A percentile compares a stretch with the other conserved stretches of the same genome.
These are phyloP conservation scores for Anthopleura sola DNA, from an alignment of 64 coral and sea anemone species.

Conservation along the genomic window DNA sequence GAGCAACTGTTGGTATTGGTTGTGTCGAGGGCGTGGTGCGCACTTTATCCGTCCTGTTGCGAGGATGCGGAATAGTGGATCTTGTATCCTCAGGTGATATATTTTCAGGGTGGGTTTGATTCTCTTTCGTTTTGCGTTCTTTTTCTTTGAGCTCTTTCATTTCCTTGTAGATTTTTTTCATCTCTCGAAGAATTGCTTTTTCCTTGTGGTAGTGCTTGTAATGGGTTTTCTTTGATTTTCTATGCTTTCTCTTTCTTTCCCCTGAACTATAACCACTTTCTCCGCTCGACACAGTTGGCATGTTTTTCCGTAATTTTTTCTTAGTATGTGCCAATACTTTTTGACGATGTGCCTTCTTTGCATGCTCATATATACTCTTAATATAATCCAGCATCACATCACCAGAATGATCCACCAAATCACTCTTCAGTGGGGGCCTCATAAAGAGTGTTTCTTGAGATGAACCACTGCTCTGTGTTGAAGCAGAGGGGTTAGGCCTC, in stretches of 20 bases:
- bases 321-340: not conserved
- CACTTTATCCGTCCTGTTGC: not conserved
- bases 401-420: not conserved
- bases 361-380: conserved; percentile 41
- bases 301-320: not conserved
- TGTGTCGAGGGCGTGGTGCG: not conserved
- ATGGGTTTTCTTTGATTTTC: conserved; percentile 9
- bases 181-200: conserved; percentile 22
- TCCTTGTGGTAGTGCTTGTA: conserved; percentile 15
- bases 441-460: not conserved
- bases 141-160: conserved; percentile 54
- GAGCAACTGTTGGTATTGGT: not conserved
- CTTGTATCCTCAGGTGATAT: conserved; percentile 20
- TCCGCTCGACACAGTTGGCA: not conserved
- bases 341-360: conserved; percentile 12
- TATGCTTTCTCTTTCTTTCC: conserved; percentile 9
- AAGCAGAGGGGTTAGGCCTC: not conserved
- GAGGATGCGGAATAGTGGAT: conserved; percentile 36
- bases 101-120: not conserved
- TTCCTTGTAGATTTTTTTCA: conserved; percentile 38
- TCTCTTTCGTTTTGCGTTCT: conserved; percentile 4
- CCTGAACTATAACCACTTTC: not conserved
- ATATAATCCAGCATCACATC: conserved; percentile 50
- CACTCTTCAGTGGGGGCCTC: not conserved
- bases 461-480: not conserved